Base-by-base conservation (phyloP, 35 echinoderm and acorn worm genomes). In the Diadema setosum region DNA sequence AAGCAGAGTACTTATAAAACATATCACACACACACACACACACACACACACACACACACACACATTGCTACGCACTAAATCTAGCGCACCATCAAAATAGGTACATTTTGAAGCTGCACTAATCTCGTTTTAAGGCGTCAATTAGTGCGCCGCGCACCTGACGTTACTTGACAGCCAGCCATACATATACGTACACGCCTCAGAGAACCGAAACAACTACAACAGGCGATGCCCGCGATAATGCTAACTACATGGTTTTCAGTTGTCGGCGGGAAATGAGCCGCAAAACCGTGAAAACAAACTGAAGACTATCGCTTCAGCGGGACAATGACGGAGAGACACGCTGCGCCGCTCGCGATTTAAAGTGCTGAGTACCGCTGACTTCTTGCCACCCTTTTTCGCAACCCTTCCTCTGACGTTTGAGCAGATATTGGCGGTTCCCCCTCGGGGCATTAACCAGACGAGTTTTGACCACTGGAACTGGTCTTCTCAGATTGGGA, bases 241-340 rank as follows among this genome's bases (percentile, higher is more conserved):
- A 78, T 78, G 37, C 73, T 41, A 17, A 36, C 73, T 78, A 78
- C 73, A 78, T 78, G 73, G 27, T 78, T 78, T 43, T 78, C 40
- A 78, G 35, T 78, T 78, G 73, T 78, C 73, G 73, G 4, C 24
- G 73, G 14, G 29, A 78, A 78, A 78, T 78, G 73, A 78, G 73
- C 73, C 73, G 73, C 36, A 44, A 78, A 78, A 18, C 73, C 73
- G 73, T 78, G 73, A 78, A 78, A 78, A 78, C 73, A 78, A 78
- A 78, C 34, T 34, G 3, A 78, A 34, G 37, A 67, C 30, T 67
- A n/a, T 26, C 73, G 73, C 35, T 78, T 44, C 73, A 78, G 73
- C 40, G 73, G 73, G 14, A 44, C 44, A 78, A 78, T 44, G 73
- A 78, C 37, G 73, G 29, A 78, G 37, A 78, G 73, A 41, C 73